Evolutionary conservation across 23 tunicate genomes (phyloP), one percentile per base, ranked within the genome.

Genomic region (Styela plicata): DNA sequence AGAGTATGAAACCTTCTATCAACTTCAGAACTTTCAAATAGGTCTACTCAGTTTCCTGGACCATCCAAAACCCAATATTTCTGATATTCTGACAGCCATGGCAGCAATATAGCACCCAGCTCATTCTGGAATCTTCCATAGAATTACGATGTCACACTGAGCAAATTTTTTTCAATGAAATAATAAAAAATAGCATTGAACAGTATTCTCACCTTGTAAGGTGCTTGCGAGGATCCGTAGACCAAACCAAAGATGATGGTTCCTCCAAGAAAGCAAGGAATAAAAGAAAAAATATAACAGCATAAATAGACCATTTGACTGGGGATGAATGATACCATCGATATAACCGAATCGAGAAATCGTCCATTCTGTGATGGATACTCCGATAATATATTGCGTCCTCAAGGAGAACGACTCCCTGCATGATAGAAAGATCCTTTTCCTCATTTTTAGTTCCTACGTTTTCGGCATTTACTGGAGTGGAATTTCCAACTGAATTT

Each of bases 381-480:
- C 93, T 93, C 69, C 90, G 78, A 64, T 93, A 93, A 34, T 93
- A 79, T 29, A 93, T 53, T 0, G 98, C 98, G 77, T 93, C 98
- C 80, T 93, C 98, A 33, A 93, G 20, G 69, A 93, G 88, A 61
- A 93, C 98, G 57, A 78, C 70, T 1, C 92, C 88, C 74, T 93
- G 98, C 22, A 84, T 37, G 27, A 85, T 74, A 13, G 66, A 24
- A 23, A 76, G 81, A 21, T 76, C 64, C 0, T 25, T 36, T 36
- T 25, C 64, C 18, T 36, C 31, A 44, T 0, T 0, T 44, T 44
- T n/a, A 71, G 57, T 44, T 44, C 13, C 57, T 5, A 13, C 13
- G 7, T 13, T 44, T 44, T 44, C 10, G 13, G 10, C 13, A 44
- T 13, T 44, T 44, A 7, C 13, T 7, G 57, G 13, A 44, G 57